phyloP scores from a whole-genome alignment of 35 echinoderm and acorn worm species.

The Apostichopus parvimensis region DNA sequence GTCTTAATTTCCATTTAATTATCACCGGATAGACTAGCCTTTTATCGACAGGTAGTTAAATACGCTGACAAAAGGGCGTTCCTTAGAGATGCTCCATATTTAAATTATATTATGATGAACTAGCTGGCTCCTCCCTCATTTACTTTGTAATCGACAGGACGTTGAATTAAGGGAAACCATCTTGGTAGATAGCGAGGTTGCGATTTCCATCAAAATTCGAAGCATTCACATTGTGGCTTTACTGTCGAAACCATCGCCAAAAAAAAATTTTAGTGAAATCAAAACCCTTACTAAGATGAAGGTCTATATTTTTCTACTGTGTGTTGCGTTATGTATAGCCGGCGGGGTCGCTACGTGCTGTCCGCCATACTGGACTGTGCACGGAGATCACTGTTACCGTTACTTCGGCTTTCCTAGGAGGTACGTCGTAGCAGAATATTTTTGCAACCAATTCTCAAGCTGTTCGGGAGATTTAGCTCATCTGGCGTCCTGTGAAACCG shows the following conservation, averaged over 20 bases:
- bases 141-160: not conserved
- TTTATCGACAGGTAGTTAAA: not conserved
- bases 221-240: constrained; percentile 20
- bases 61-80: not conserved
- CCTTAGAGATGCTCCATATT: not conserved
- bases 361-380: constrained; percentile 38
- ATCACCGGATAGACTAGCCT: not conserved
- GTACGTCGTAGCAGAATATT: constrained; percentile 27
- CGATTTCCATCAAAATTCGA: not conserved
- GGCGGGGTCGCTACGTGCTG: not conserved
- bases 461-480: constrained; percentile 44
- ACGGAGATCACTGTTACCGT: constrained; percentile 22
- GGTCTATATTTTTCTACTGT: constrained; percentile 13
- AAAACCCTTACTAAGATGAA: constrained; percentile 26
- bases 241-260: not conserved
- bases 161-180: not conserved
- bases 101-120: not conserved
- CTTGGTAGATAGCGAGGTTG: not conserved
- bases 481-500: constrained; percentile 1
- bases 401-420: constrained; percentile 17
- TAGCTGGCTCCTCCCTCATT: not conserved
- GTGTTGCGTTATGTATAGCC: not conserved
- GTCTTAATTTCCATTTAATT: not conserved
- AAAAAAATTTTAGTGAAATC: not conserved
- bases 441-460: constrained; percentile 50